phyloP scores from a whole-genome alignment of 2,113 vertebrate species.

The Muntiacus muntjak region DNA sequence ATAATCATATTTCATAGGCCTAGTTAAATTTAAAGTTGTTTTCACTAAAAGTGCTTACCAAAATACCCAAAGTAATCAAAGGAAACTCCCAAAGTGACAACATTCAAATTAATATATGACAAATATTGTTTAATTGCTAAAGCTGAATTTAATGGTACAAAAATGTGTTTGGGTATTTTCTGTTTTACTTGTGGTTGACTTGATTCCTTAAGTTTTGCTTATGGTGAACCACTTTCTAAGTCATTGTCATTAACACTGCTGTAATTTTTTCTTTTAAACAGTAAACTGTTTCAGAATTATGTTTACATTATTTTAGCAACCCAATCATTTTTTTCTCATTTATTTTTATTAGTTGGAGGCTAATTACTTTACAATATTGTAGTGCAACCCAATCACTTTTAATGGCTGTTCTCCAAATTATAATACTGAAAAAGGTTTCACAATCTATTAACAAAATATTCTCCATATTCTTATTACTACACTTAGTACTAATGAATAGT shows the following conservation, averaged over 20 bases:
- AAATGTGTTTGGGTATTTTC: not conserved
- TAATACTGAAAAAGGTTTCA: not conserved
- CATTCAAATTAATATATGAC: not conserved
- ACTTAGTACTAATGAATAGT: not conserved
- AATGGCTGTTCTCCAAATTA: not conserved
- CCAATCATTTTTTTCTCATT: not conserved
- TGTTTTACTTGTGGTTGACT: not conserved
- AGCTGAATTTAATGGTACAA: not conserved
- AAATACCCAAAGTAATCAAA: not conserved
- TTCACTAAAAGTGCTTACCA: not conserved
- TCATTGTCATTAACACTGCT: not conserved
- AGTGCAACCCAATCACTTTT: not conserved
- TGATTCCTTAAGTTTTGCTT: not conserved
- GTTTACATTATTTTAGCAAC: not conserved
- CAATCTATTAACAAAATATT: not conserved
- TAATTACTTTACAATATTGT: too few relatives aligned
- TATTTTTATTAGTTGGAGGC: too few relatives aligned
- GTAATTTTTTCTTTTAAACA: not conserved
- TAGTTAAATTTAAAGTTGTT: conserved; percentile 11
- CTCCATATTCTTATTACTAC: not conserved
- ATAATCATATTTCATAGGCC: not conserved
- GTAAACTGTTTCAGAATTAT: not conserved
- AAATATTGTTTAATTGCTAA: not conserved
- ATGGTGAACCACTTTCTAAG: not conserved
- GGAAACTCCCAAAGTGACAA: not conserved